Conservation (phyloP, 2,797 vertebrate genomes). For the Clarias pachynema region DNA sequence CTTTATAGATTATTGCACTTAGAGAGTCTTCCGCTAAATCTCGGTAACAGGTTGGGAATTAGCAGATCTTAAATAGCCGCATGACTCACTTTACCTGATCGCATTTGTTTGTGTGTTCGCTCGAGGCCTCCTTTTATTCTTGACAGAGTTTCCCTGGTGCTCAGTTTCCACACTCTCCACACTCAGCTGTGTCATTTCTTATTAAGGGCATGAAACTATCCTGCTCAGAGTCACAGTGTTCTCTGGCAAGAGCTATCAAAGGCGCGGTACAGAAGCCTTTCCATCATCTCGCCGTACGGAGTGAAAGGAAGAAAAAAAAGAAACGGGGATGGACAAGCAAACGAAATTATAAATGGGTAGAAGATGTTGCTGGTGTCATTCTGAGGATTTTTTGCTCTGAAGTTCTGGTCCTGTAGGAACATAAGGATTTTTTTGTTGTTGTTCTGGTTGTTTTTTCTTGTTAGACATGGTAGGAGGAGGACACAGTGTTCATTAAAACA, state of each 20-base stretch:
- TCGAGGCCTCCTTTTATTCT: constrained; percentile 57
- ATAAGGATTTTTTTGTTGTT: not conserved
- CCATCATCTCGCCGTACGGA: not conserved
- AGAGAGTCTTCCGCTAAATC: constrained; percentile 71
- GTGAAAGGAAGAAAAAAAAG: not conserved
- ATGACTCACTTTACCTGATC: constrained; percentile 59
- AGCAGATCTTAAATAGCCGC: constrained; percentile 70
- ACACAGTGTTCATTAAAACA: not conserved
- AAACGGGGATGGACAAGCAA: not conserved
- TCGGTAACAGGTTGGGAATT: constrained; percentile 78
- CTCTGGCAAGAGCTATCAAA: constrained; percentile 57
- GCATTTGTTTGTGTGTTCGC: constrained; percentile 7
- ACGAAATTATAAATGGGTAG: not conserved
- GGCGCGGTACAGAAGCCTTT: not conserved
- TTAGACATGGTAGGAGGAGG: not conserved
- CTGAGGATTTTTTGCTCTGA: not conserved
- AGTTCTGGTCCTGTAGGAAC: not conserved
- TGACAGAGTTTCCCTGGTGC: constrained; percentile 35
- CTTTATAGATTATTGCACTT: constrained; percentile 77
- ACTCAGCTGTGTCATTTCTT: constrained; percentile 68
- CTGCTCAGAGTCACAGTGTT: constrained; percentile 67
- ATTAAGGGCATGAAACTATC: constrained; percentile 71
- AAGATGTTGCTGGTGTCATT: not conserved
- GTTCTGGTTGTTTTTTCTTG: not conserved
- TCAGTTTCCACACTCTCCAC: constrained; percentile 43